phyloP scores from a whole-genome alignment of 2,113 vertebrate genomes.

The Brachirus orientalis region DNA sequence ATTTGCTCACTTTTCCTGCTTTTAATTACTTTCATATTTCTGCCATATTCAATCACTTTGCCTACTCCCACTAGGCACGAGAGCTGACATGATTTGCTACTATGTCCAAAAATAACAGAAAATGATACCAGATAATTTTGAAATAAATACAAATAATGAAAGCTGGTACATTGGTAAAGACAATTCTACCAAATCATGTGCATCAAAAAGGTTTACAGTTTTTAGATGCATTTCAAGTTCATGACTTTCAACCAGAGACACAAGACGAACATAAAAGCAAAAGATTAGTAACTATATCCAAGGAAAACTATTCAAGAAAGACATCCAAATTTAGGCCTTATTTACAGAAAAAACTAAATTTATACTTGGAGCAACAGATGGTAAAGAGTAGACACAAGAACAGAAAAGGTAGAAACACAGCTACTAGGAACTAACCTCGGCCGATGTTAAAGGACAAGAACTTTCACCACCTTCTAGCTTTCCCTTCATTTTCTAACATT shows the following conservation, averaged over 20 bases:
- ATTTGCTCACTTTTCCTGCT: constrained; percentile 47
- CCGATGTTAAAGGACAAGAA: constrained; percentile 1
- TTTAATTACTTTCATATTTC: constrained; percentile 49
- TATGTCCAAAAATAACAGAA: constrained; percentile 1
- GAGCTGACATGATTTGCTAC: constrained; percentile 20
- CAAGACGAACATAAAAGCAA: no score
- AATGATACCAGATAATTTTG: neutral
- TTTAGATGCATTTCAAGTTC: no score
- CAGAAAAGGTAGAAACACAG: neutral
- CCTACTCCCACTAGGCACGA: constrained; percentile 4
- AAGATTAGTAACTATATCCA: no score
- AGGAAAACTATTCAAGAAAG: no score
- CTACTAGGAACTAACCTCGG: constrained; percentile 44
- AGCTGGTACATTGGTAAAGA: neutral
- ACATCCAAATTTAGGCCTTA: no score
- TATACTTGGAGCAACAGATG: no score
- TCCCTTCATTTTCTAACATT: constrained; percentile 19
- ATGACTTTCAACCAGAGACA: no score
- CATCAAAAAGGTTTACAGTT: no score
- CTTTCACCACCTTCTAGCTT: constrained; percentile 4
- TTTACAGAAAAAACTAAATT: no score
- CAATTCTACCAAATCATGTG: no score
- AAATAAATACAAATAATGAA: neutral
- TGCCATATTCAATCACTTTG: constrained; percentile 29
- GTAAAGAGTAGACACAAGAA: neutral